Evolutionary conservation across 2,113 vertebrate genomes (phyloP).

Genomic region (Tachysurus fulvidraco): DNA sequence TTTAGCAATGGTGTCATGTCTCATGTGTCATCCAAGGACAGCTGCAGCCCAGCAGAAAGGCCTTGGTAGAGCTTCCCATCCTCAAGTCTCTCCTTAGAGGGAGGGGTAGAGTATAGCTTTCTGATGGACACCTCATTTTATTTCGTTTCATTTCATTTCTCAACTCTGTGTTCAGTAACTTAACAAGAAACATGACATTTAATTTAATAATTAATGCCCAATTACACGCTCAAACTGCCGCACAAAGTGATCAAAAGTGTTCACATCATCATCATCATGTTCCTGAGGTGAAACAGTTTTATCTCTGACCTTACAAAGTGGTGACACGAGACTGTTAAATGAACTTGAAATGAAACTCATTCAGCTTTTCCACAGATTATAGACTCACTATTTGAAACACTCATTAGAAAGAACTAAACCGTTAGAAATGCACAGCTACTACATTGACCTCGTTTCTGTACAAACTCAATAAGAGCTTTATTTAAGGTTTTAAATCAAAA

Average conservation of each 20-base stretch:
- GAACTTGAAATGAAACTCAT: too few species aligned
- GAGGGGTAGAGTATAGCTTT: background rate
- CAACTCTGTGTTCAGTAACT: background rate
- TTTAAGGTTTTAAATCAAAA: too few species aligned
- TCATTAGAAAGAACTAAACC: background rate
- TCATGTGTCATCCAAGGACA: conserved; percentile 68
- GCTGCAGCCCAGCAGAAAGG: conserved; percentile 55
- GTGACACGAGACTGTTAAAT: background rate
- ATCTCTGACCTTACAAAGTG: background rate
- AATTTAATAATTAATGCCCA: background rate
- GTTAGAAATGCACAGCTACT: too few species aligned
- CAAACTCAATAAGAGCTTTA: too few species aligned
- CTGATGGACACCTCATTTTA: background rate
- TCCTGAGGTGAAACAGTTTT: background rate
- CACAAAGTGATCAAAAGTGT: background rate
- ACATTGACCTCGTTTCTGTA: background rate
- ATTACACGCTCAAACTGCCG: background rate
- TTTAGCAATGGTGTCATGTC: conserved; percentile 65
- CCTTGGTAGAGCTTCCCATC: background rate
- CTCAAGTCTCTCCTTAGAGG: conserved; percentile 21
- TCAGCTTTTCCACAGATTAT: too few species aligned
- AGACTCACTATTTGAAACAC: too few species aligned
- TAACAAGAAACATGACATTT: background rate
- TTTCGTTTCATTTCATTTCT: background rate
- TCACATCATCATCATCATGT: background rate